Evolutionary conservation across 2,888 invertebrate species (phyloP).

Genomic region (Diogma glabrata): DNA sequence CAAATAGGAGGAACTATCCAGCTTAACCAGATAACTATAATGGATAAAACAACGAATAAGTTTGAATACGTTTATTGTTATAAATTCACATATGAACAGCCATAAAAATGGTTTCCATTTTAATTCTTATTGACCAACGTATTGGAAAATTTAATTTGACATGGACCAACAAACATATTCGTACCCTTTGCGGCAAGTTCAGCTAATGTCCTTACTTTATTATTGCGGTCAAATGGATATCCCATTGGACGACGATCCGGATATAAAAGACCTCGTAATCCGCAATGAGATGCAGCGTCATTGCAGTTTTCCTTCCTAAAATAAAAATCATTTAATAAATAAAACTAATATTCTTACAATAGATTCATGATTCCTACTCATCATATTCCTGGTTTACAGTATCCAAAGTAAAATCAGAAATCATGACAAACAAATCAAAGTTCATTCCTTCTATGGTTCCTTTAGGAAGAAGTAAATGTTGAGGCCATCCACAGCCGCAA

Average conservation of each 20-base stretch:
- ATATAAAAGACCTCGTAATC: conserved; percentile 52
- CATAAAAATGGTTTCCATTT: no score
- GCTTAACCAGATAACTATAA: no score
- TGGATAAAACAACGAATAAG: no score
- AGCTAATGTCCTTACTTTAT: conserved; percentile 42
- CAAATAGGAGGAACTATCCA: no score
- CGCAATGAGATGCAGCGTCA: conserved; percentile 58
- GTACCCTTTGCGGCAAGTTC: conserved; percentile 46
- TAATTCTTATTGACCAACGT: conserved; percentile 9
- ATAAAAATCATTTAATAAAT: not conserved
- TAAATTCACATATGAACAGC: no score
- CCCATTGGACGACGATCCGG: conserved; percentile 58
- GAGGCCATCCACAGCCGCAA: conserved; percentile 84
- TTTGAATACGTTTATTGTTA: no score
- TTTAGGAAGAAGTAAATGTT: conserved; percentile 62
- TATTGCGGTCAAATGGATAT: conserved; percentile 43
- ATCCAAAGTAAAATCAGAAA: conserved; percentile 54
- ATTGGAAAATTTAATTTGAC: conserved; percentile 6
- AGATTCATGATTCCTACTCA: not conserved
- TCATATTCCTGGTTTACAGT: conserved; percentile 13
- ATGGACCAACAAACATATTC: conserved; percentile 47
- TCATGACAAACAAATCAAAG: conserved; percentile 56
- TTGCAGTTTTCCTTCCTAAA: conserved; percentile 38
- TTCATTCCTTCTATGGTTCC: conserved; percentile 41
- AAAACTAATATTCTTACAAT: not conserved